These are phyloP conservation scores for Pimpla rufipes DNA, from an alignment of 2,888 invertebrate genomes.

Conservation along the genomic window DNA sequence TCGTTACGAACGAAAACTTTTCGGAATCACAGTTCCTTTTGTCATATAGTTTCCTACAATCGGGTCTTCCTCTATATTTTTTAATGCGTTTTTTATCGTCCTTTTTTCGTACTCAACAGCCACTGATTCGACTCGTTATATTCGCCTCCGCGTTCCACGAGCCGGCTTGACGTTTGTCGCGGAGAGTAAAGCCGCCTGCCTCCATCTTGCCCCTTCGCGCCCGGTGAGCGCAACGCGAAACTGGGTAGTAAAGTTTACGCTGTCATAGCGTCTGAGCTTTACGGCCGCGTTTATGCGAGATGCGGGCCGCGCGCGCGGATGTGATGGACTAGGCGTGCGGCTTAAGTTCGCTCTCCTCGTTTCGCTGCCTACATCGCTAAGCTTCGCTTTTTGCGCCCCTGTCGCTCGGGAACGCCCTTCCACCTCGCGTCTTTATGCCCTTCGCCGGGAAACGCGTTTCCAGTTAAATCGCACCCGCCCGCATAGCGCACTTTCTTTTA, in stretches of 20 bases:
- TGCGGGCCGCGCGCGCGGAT: constrained; percentile 53
- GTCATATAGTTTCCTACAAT: neutral
- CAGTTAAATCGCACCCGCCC: neutral
- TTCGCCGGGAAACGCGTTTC: constrained; percentile 6
- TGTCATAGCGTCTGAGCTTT: constrained; percentile 67
- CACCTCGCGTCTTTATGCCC: constrained; percentile 3
- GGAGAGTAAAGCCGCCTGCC: constrained; percentile 34
- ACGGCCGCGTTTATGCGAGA: constrained; percentile 68
- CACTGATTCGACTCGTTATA: constrained; percentile 28
- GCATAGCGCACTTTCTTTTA: constrained; percentile 14
- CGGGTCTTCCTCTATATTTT: neutral
- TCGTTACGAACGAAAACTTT: neutral
- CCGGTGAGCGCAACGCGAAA: constrained; percentile 46
- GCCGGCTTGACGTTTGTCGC: constrained; percentile 26
- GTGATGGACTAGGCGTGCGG: constrained; percentile 51
- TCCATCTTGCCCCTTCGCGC: constrained; percentile 22
- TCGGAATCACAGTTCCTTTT: neutral
- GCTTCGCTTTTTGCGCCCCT: constrained; percentile 25
- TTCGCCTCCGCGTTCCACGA: constrained; percentile 9
- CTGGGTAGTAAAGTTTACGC: constrained; percentile 71
- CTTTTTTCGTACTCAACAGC: constrained; percentile 31
- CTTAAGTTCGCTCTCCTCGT: constrained; percentile 49
- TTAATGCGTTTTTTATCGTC: neutral
- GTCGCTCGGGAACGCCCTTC: constrained; percentile 3
- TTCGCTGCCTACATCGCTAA: constrained; percentile 12